Evolutionary conservation across 2,797 vertebrate genomes (phyloP).

Genomic region (Synaphobranchus kaupii): DNA sequence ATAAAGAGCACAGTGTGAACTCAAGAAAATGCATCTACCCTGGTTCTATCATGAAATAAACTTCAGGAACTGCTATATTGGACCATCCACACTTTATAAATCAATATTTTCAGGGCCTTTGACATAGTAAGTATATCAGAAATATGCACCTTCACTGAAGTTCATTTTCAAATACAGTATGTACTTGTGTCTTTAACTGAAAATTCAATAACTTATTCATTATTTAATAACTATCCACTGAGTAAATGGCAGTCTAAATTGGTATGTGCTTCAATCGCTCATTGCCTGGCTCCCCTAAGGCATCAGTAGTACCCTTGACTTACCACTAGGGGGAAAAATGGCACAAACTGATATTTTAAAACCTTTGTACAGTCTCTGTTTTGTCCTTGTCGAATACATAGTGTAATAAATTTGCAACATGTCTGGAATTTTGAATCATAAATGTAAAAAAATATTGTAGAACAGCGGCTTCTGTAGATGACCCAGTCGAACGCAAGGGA

Average conservation of each 20-base stretch:
- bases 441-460: neutral
- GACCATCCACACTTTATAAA: neutral
- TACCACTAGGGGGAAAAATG: neutral
- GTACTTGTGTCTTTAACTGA: too few relatives aligned
- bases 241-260: neutral
- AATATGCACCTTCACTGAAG: neutral
- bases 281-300: neutral
- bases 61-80: neutral
- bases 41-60: neutral
- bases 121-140: neutral
- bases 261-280: neutral
- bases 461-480: neutral
- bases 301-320: neutral
- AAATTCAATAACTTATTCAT: neutral
- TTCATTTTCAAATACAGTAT: neutral
- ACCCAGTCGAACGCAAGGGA: neutral
- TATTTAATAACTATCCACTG: neutral
- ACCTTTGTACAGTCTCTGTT: neutral
- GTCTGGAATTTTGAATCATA: neutral
- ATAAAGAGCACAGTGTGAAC: neutral
- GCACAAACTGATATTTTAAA: neutral
- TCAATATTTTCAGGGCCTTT: neutral
- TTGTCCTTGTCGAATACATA: neutral
- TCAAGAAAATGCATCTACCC: neutral
- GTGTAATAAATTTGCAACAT: neutral